phyloP scores from a whole-genome alignment of 1,140 invertebrate genomes.

The Polypedilum vanderplanki region DNA sequence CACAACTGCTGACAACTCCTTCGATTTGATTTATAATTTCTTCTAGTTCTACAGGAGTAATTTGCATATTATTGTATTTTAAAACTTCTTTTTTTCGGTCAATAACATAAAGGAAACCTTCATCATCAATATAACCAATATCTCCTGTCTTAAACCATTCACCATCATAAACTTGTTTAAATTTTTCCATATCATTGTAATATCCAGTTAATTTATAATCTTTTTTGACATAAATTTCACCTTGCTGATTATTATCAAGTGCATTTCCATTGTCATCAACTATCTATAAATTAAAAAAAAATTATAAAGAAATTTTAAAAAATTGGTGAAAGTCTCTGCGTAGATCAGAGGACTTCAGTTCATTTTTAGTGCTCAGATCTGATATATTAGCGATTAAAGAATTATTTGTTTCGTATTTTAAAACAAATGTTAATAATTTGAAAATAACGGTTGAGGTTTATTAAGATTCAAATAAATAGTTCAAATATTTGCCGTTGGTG shows the following conservation, averaged over 20 bases:
- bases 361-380: too few relatives aligned
- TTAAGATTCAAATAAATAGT: too few relatives aligned
- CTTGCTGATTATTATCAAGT: conserved; percentile 46
- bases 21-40: conserved; percentile 65
- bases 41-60: conserved; percentile 84
- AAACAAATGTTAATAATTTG: too few relatives aligned
- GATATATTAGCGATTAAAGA: neutral
- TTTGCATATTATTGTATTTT: conserved; percentile 60
- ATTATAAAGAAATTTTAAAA: too few relatives aligned
- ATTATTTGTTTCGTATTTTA: neutral
- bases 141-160: too few relatives aligned
- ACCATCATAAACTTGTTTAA: conserved; percentile 54
- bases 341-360: too few relatives aligned
- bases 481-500: too few relatives aligned
- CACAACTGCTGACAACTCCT: conserved; percentile 69
- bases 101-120: conserved; percentile 57
- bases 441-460: too few relatives aligned
- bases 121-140: conserved; percentile 58
- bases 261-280: conserved; percentile 43
- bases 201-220: conserved; percentile 50
- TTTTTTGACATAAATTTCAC: conserved; percentile 52
- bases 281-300: conserved; percentile 30
- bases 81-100: conserved; percentile 69
- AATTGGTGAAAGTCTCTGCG: too few relatives aligned
- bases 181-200: conserved; percentile 51